phyloP scores from a whole-genome alignment of 2,113 vertebrate species.

The Elgaria multicarinata region DNA sequence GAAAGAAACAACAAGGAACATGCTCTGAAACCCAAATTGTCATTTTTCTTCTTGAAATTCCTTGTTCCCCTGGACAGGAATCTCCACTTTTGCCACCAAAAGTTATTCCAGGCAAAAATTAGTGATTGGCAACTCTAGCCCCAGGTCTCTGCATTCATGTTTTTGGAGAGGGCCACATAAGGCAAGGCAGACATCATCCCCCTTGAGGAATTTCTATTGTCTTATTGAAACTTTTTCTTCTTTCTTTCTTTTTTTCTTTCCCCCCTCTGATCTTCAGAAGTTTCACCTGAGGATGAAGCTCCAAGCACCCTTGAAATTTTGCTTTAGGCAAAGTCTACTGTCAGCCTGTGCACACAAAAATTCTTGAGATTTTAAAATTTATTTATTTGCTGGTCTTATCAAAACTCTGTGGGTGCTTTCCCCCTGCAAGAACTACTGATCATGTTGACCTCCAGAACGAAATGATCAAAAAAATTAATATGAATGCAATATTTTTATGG shows the following conservation, averaged over 20 bases:
- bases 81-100: not conserved
- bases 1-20: too few species aligned
- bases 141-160: not conserved
- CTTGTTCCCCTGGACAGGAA: not conserved
- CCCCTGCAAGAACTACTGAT: not conserved
- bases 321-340: conserved; percentile 11
- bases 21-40: not conserved
- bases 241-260: too few species aligned
- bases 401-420: not conserved
- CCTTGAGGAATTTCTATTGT: not conserved
- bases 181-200: not conserved
- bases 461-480: conserved; percentile 23
- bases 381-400: not conserved
- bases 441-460: not conserved
- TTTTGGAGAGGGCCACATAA: too few species aligned
- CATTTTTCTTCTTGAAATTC: not conserved
- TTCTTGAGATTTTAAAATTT: not conserved
- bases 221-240: not conserved
- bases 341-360: not conserved
- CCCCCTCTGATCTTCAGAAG: not conserved
- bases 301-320: conserved; percentile 9
- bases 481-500: not conserved
- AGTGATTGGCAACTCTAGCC: not conserved
- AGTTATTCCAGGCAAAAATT: not conserved
- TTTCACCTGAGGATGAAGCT: conserved; percentile 11